Conservation (phyloP, 2,888 invertebrate species). For the Cephonodes hylas region DNA sequence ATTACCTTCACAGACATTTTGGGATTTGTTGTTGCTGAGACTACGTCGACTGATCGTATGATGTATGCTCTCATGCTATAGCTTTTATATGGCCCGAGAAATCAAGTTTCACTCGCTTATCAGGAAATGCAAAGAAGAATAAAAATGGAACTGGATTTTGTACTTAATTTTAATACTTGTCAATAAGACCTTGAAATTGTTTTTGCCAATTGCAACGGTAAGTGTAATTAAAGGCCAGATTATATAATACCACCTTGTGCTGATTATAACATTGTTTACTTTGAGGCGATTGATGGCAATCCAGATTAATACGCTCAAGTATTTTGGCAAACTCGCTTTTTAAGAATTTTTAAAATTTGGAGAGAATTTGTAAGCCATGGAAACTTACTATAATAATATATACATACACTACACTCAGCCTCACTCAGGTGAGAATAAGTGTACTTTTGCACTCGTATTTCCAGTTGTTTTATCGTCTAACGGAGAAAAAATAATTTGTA, state of each 20-base stretch:
- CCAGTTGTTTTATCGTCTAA: too few relatives aligned
- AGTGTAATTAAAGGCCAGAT: not conserved
- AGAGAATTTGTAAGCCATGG: too few relatives aligned
- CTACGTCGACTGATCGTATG: conserved; percentile 53
- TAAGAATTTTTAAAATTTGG: too few relatives aligned
- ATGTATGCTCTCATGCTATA: conserved; percentile 24
- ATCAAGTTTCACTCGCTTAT: conserved; percentile 26
- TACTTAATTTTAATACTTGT: conserved; percentile 7
- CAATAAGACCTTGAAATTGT: conserved; percentile 9
- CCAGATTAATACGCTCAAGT: not conserved
- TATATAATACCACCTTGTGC: not conserved
- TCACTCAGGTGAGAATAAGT: too few relatives aligned
- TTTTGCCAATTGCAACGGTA: not conserved
- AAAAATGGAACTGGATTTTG: conserved; percentile 9
- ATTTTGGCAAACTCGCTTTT: not conserved
- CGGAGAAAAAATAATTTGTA: too few relatives aligned
- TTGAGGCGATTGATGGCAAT: not conserved
- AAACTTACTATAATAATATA: too few relatives aligned
- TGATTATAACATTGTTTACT: not conserved
- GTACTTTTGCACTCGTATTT: too few relatives aligned
- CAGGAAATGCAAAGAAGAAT: conserved; percentile 34
- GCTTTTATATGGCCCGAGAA: conserved; percentile 48
- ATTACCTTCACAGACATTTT: conserved; percentile 68
- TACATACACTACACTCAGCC: too few relatives aligned
- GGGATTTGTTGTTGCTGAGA: conserved; percentile 40